Conservation (phyloP, 1,140 invertebrate genomes). For the Venustaconcha ellipsiformis region DNA sequence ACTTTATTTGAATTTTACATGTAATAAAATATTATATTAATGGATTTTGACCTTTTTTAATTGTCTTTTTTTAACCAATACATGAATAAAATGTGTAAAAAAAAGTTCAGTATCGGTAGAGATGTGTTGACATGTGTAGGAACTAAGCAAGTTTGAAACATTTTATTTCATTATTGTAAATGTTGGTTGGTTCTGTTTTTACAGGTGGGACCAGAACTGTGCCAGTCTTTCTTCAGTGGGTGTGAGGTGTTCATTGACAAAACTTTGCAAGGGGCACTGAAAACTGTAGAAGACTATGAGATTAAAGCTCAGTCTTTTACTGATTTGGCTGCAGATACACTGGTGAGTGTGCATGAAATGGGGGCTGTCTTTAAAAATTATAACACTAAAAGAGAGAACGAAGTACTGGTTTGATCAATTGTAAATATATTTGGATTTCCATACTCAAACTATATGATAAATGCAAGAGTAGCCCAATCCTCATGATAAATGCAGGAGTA, state of each 20-base stretch:
- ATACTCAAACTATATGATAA: too few species aligned
- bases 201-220: slow-evolving; percentile 51
- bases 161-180: neutral
- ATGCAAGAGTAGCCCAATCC: too few species aligned
- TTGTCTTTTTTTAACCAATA: slow-evolving; percentile 1
- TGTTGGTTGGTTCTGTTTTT: slow-evolving; percentile 15
- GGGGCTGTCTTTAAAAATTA: neutral
- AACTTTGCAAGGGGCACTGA: slow-evolving; percentile 51
- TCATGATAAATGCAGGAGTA: too few species aligned
- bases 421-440: too few species aligned
- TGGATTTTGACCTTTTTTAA: neutral
- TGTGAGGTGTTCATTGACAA: slow-evolving; percentile 56
- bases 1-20: too few species aligned
- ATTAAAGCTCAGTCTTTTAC: slow-evolving; percentile 36
- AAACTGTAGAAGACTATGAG: slow-evolving; percentile 53
- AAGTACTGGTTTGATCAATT: too few species aligned
- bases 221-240: slow-evolving; percentile 54
- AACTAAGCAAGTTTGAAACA: neutral
- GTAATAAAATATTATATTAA: neutral
- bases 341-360: slow-evolving; percentile 20
- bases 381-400: too few species aligned
- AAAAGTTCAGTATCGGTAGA: neutral
- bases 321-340: slow-evolving; percentile 25
- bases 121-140: too few species aligned
- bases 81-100: neutral